These are phyloP conservation scores for Muricea muricata DNA, from an alignment of 92 coral and sea anemone species.

Conservation along the genomic window DNA sequence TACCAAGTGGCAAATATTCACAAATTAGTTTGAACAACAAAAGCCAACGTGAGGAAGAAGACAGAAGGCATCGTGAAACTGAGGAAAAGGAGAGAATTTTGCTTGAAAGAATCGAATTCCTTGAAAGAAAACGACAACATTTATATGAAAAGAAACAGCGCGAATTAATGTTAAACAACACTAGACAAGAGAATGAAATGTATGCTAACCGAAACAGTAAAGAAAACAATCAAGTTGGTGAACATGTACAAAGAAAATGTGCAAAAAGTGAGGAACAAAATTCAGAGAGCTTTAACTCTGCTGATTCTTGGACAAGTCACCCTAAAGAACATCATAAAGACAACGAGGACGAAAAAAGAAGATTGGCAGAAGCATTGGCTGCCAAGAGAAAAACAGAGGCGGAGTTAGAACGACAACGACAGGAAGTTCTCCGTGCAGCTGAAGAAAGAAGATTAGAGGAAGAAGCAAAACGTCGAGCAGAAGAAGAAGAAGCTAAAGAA, in stretches of 20 bases:
- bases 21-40: not conserved
- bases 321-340: not conserved
- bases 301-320: not conserved
- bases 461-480: conserved; percentile 46
- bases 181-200: not conserved
- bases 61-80: not conserved
- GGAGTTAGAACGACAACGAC: conserved; percentile 68
- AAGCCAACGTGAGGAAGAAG: conserved; percentile 4
- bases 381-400: conserved; percentile 67
- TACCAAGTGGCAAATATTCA: too few species aligned
- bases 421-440: conserved; percentile 66
- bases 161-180: not conserved
- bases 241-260: not conserved
- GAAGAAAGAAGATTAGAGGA: conserved; percentile 76
- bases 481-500: conserved; percentile 40
- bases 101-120: conserved; percentile 27
- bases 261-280: not conserved
- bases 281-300: not conserved
- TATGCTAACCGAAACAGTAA: not conserved
- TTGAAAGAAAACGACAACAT: conserved; percentile 20
- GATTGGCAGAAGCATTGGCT: conserved; percentile 37
- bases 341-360: conserved; percentile 16
- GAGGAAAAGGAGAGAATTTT: conserved; percentile 3
- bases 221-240: not conserved
- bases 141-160: conserved; percentile 16